Percentiles rank a stretch among this genome's conserved stretches.
Evolutionary conservation across 2,888 invertebrate species (phyloP).

Genomic region (Perizoma affinitatum): DNA sequence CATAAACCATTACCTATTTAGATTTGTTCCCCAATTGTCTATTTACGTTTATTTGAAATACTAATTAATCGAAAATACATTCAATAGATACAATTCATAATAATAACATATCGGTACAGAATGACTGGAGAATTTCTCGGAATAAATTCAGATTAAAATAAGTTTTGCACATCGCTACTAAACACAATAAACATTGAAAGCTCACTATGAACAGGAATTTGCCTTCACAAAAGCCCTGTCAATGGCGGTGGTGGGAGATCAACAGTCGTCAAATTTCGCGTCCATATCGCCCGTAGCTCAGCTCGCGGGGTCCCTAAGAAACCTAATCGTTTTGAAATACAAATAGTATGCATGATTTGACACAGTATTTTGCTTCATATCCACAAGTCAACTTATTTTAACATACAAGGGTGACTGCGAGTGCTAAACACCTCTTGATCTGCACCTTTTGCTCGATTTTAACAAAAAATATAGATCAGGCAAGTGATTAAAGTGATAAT

Average conservation of each 20-base stretch:
- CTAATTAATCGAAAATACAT: too few relatives aligned
- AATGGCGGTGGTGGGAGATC: too few relatives aligned
- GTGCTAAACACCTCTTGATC: too few relatives aligned
- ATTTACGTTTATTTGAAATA: conserved; percentile 65
- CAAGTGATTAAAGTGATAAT: too few relatives aligned
- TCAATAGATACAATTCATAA: conserved; percentile 53
- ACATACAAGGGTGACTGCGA: conserved; percentile 6
- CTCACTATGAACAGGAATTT: conserved; percentile 24
- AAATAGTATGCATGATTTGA: conserved; percentile 14
- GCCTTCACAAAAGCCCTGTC: too few relatives aligned
- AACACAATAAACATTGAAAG: too few relatives aligned
- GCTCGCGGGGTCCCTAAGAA: too few relatives aligned
- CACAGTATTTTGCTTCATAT: conserved; percentile 39
- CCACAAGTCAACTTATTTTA: conserved; percentile 20
- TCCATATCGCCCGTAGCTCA: too few relatives aligned
- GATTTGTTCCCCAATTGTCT: conserved; percentile 74
- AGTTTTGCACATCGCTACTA: conserved; percentile 46
- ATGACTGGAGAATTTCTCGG: conserved; percentile 53
- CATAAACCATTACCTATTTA: conserved; percentile 53
- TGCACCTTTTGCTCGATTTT: neutral
- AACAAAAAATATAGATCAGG: neutral
- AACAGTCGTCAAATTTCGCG: too few relatives aligned
- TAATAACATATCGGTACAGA: conserved; percentile 52
- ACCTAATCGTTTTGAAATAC: conserved; percentile 10
- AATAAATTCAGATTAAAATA: conserved; percentile 53